Conservation (phyloP, 2,888 invertebrate species). For the Pheosia gnoma region DNA sequence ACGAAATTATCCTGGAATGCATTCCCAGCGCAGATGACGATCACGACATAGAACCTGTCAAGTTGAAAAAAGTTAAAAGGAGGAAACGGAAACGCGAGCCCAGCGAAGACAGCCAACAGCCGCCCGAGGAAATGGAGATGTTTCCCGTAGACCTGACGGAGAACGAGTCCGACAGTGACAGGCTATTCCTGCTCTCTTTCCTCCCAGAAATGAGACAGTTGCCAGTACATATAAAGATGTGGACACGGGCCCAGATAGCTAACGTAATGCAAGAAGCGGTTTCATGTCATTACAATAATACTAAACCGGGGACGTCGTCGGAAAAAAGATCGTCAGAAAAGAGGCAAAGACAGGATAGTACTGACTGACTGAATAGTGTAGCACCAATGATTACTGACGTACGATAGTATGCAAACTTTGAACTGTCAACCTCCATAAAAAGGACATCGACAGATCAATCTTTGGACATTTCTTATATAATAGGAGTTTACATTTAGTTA, state of each 20-base stretch:
- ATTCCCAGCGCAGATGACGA: slow-evolving; percentile 24
- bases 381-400: too few relatives aligned
- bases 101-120: slow-evolving; percentile 37
- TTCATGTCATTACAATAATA: slow-evolving; percentile 60
- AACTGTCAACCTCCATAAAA: too few relatives aligned
- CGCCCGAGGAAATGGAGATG: slow-evolving; percentile 65
- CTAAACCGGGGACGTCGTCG: slow-evolving; percentile 39
- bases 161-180: slow-evolving; percentile 64
- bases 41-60: slow-evolving; percentile 21
- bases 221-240: slow-evolving; percentile 74
- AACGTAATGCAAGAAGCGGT: slow-evolving; percentile 78
- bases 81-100: slow-evolving; percentile 48
- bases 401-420: too few relatives aligned
- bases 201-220: slow-evolving; percentile 74
- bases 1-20: slow-evolving; percentile 23
- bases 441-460: too few relatives aligned
- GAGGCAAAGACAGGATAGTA: slow-evolving; percentile 50
- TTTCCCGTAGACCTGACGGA: slow-evolving; percentile 59
- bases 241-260: slow-evolving; percentile 75
- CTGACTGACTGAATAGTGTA: slow-evolving; percentile 15
- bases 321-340: slow-evolving; percentile 44
- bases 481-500: neutral
- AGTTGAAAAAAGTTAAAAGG: slow-evolving; percentile 41
- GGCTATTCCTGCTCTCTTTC: slow-evolving; percentile 70
- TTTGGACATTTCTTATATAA: too few relatives aligned